phyloP scores from a whole-genome alignment of 2,888 invertebrate species.

The Parasteatoda lunata region DNA sequence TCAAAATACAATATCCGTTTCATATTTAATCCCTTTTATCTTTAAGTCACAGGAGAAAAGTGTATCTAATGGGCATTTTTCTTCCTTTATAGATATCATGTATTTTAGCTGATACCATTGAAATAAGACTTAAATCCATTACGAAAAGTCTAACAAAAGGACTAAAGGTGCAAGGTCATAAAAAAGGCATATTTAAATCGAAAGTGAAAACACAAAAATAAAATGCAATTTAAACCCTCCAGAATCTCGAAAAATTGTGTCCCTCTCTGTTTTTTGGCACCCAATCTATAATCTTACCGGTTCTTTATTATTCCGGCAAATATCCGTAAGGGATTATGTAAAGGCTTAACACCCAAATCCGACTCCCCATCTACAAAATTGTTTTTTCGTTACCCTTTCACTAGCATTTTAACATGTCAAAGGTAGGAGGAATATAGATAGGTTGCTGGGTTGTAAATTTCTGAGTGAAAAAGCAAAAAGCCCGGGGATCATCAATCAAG shows the following conservation, averaged over 20 bases:
- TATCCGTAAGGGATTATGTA: conserved; percentile 39
- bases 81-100: too few relatives aligned
- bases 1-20: too few relatives aligned
- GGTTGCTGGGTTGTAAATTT: conserved; percentile 40
- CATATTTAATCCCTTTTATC: too few relatives aligned
- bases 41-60: too few relatives aligned
- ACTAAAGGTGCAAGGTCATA: background rate
- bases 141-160: too few relatives aligned
- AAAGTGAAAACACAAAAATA: conserved; percentile 4
- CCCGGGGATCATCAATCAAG: conserved; percentile 45
- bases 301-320: conserved; percentile 47
- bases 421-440: conserved; percentile 18
- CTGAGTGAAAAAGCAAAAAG: conserved; percentile 31
- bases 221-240: conserved; percentile 8
- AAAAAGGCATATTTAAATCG: background rate
- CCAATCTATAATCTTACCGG: conserved; percentile 36
- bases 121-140: too few relatives aligned
- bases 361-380: conserved; percentile 14
- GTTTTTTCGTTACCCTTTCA: conserved; percentile 1
- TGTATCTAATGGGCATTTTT: too few relatives aligned
- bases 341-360: conserved; percentile 41
- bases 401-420: conserved; percentile 29
- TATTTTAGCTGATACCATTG: too few relatives aligned
- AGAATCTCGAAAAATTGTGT: conserved; percentile 13
- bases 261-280: conserved; percentile 12